Evolutionary conservation across 2,113 vertebrate genomes (phyloP).

Genomic region (Taxidea taxus): DNA sequence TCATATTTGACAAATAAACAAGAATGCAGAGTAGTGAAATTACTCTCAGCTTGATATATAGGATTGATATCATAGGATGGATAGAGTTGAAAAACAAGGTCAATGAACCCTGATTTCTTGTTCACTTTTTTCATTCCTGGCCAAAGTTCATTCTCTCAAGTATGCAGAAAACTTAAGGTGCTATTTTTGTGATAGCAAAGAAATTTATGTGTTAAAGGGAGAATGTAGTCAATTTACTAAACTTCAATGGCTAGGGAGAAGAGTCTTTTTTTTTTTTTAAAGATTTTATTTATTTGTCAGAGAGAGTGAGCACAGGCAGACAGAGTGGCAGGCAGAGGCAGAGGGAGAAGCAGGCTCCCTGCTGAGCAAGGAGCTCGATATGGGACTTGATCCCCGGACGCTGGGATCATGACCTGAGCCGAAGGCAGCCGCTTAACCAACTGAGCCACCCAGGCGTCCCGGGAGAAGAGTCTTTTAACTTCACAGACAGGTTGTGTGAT

Average conservation of each 20-base stretch:
- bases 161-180: not conserved
- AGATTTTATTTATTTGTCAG: no score
- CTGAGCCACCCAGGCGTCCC: no score
- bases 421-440: no score
- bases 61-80: not conserved
- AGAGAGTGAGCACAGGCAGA: no score
- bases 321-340: no score
- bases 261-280: no score
- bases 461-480: not conserved
- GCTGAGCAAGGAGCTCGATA: no score
- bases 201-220: not conserved
- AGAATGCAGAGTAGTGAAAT: not conserved
- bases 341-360: no score
- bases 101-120: not conserved
- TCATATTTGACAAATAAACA: slow-evolving; percentile 5
- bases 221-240: not conserved
- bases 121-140: not conserved
- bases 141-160: not conserved
- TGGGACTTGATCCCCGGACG: no score
- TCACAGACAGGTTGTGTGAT: not conserved
- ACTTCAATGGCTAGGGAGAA: not conserved
- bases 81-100: not conserved
- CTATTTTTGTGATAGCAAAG: not conserved
- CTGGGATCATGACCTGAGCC: no score
- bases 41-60: not conserved